Percentiles rank a stretch among this genome's conserved stretches.
These are phyloP conservation scores for Luidia sarsii DNA, from an alignment of 53 echinoderm and acorn worm genomes.

Conservation along the genomic window DNA sequence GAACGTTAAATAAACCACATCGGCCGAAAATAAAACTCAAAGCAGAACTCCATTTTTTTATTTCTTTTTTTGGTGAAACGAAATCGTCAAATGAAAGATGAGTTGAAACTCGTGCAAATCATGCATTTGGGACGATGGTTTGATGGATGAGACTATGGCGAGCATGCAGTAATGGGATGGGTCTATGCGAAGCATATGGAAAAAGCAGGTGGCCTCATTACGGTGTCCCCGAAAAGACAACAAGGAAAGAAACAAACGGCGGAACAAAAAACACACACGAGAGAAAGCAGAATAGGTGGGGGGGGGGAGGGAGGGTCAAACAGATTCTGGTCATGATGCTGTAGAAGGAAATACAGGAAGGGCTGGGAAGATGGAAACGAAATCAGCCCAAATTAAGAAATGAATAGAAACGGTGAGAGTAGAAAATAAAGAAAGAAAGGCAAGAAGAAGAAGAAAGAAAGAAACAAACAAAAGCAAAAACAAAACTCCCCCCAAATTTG, in stretches of 20 bases:
- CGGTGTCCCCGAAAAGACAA: slow-evolving; percentile 42
- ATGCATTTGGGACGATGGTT: not conserved
- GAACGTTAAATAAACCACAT: too few species aligned
- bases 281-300: too few species aligned
- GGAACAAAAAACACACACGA: not conserved
- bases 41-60: too few species aligned
- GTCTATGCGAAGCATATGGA: not conserved
- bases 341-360: not conserved
- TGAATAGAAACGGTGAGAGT: not conserved
- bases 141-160: not conserved
- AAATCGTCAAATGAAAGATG: not conserved
- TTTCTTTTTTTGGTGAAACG: not conserved
- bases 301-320: too few species aligned
- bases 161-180: slow-evolving; percentile 6
- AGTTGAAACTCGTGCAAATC: slow-evolving; percentile 6
- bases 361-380: not conserved
- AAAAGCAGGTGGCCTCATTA: not conserved
- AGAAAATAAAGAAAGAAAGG: too few species aligned
- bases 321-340: too few species aligned
- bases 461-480: not conserved
- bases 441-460: not conserved
- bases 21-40: too few species aligned
- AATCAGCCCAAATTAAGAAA: too few species aligned
- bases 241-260: slow-evolving; percentile 2
- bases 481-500: not conserved